Conservation (phyloP, 2,797 vertebrate genomes). For the Myiothlypis chrysogaster region DNA sequence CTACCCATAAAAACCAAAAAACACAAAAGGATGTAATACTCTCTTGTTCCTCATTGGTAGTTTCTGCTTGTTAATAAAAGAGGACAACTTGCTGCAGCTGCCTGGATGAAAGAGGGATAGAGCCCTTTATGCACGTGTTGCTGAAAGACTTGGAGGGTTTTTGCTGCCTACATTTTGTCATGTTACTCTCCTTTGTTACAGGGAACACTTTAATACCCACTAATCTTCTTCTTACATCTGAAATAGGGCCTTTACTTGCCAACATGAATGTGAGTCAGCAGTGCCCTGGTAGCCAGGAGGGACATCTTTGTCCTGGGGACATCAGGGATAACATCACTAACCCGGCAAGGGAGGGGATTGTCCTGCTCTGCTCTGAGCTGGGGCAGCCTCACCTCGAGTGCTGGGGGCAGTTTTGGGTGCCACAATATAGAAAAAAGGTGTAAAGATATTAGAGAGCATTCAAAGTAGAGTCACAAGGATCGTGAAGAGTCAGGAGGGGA, state of each 20-base stretch:
- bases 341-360: too few species aligned
- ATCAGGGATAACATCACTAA: too few species aligned
- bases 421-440: too few species aligned
- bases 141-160: background rate
- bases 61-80: background rate
- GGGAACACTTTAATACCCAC: background rate
- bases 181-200: background rate
- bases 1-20: background rate
- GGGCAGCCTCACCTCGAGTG: too few species aligned
- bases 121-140: fast-evolving
- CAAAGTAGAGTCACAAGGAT: too few species aligned
- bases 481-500: too few species aligned
- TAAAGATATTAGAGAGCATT: too few species aligned
- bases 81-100: background rate
- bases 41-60: background rate
- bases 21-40: background rate
- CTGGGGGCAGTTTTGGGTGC: too few species aligned
- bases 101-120: background rate
- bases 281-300: background rate
- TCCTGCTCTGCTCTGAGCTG: too few species aligned
- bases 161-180: background rate
- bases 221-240: background rate
- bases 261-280: background rate
- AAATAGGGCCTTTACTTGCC: background rate
- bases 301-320: too few species aligned